These are phyloP conservation scores for Equus przewalskii DNA, from an alignment of 2,113 vertebrate genomes.

Conservation along the genomic window DNA sequence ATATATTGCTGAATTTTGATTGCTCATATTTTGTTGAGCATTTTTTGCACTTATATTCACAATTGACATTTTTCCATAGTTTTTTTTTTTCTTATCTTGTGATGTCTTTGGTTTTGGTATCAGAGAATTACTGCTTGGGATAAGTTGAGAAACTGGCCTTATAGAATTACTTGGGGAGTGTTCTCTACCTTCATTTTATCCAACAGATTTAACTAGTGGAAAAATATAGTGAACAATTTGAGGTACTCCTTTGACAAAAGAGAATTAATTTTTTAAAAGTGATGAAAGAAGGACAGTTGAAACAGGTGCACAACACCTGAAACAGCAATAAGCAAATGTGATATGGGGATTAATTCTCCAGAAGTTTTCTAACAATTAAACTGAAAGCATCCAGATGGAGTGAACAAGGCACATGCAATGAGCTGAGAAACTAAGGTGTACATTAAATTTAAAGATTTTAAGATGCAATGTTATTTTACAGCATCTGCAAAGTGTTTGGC, in stretches of 20 bases:
- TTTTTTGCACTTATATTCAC: not conserved
- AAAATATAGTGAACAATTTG: conserved; percentile 70
- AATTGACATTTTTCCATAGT: not conserved
- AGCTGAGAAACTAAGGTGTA: not conserved
- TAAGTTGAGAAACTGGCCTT: not conserved
- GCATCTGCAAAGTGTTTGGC: not conserved
- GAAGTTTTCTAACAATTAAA: conserved; percentile 70
- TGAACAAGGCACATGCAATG: not conserved
- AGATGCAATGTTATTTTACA: not conserved
- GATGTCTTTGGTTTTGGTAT: not conserved
- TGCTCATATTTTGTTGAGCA: not conserved
- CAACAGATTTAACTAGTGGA: conserved; percentile 63
- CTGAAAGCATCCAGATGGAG: conserved; percentile 75
- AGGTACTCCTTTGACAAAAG: conserved; percentile 80
- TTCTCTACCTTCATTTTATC: conserved; percentile 65
- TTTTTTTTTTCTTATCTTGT: not conserved
- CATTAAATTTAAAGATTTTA: not conserved
- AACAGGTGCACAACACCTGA: conserved; percentile 84
- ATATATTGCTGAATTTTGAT: not conserved
- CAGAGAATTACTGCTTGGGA: not conserved
- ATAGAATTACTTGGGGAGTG: not conserved
- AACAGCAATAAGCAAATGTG: conserved; percentile 76
- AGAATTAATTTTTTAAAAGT: conserved; percentile 68
- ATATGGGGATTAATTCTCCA: conserved; percentile 49
- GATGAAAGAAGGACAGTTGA: conserved; percentile 35